Evolutionary conservation across 2,113 vertebrate species (phyloP).

Genomic region (Sula dactylatra): DNA sequence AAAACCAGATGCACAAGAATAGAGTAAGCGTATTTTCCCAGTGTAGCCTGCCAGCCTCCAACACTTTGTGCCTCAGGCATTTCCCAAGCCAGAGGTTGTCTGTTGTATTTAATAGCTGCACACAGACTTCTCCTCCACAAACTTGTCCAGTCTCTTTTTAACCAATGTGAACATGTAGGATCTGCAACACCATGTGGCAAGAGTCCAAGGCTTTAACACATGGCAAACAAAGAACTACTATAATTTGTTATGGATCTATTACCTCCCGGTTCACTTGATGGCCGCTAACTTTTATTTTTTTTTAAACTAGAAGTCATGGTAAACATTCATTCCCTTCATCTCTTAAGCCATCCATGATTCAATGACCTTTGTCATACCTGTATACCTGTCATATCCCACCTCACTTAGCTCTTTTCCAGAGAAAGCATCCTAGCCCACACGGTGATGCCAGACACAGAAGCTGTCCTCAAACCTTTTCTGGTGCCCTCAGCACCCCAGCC

Average conservation of each 20-base stretch:
- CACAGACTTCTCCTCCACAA: neutral
- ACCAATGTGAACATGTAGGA: neutral
- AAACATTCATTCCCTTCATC: neutral
- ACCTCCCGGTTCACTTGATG: neutral
- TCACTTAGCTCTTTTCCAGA: neutral
- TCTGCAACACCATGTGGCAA: neutral
- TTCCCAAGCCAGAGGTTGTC: constrained; percentile 18
- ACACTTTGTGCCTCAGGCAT: constrained; percentile 14
- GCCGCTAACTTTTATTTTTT: neutral
- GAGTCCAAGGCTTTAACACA: neutral
- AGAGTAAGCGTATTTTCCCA: neutral
- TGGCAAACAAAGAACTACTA: neutral
- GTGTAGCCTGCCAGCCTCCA: neutral
- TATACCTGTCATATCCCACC: neutral
- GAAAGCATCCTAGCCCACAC: neutral
- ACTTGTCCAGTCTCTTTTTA: neutral
- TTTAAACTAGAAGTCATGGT: neutral
- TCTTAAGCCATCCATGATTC: neutral
- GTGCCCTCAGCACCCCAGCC: neutral
- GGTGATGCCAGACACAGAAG: neutral
- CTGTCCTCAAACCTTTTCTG: neutral
- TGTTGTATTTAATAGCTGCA: constrained; percentile 3
- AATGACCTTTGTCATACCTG: neutral
- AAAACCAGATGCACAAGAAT: neutral
- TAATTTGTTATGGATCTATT: neutral